A percentile compares a stretch with the other conserved stretches of the same genome.
Evolutionary conservation across 2,113 vertebrate genomes (phyloP).

Genomic region (Ardeotis arabs): DNA sequence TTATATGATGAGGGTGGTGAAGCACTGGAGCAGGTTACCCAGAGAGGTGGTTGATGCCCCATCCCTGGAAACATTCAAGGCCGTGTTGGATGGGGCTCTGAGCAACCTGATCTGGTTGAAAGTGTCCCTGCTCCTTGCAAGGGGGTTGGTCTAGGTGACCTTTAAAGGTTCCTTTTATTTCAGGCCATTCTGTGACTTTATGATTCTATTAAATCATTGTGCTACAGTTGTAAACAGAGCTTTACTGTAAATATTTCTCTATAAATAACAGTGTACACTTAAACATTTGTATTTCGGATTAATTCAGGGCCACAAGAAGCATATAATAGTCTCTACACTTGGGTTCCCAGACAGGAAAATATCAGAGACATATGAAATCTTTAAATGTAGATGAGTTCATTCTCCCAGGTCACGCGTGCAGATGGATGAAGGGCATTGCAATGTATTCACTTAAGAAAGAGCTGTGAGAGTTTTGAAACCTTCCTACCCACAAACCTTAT

Average conservation of each 20-base stretch:
- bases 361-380: not conserved
- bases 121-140: no score
- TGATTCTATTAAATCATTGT: not conserved
- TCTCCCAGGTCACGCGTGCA: constrained; percentile 13
- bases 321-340: not conserved
- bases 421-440: not conserved
- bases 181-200: no score
- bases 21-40: no score
- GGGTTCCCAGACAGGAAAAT: not conserved
- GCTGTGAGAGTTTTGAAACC: constrained; percentile 4
- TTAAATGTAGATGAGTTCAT: not conserved
- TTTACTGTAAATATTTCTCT: not conserved
- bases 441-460: not conserved
- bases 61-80: no score
- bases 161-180: no score
- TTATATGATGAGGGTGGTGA: no score
- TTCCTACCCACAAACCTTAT: constrained; percentile 49
- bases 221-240: not conserved
- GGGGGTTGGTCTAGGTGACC: no score
- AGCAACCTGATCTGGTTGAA: no score
- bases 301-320: not conserved
- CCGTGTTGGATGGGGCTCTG: no score
- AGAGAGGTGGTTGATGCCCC: no score
- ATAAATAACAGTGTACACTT: not conserved
- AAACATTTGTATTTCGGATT: not conserved